Evolutionary conservation across 2,888 invertebrate species (phyloP).

Genomic region (Tiliacea citrago): DNA sequence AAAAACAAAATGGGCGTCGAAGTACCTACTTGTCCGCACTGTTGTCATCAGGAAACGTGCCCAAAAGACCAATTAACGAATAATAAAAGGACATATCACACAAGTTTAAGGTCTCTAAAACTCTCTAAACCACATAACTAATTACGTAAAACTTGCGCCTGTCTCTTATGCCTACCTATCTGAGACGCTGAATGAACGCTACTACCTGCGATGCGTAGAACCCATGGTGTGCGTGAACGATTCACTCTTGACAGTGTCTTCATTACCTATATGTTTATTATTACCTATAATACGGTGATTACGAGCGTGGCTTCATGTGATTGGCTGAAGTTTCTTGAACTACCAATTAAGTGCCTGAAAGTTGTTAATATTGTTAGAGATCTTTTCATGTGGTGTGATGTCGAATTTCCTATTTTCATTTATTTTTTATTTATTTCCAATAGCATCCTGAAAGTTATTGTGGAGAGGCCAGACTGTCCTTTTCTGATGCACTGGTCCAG

Average conservation of each 20-base stretch:
- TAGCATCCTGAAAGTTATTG: no score
- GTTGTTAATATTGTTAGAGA: neutral
- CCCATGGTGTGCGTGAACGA: neutral
- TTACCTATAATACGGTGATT: constrained; percentile 10
- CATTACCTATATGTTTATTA: neutral
- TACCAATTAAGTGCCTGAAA: neutral
- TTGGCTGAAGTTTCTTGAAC: constrained; percentile 47
- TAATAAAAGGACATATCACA: no score
- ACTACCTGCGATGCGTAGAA: neutral
- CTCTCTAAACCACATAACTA: no score
- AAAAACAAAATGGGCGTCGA: no score
- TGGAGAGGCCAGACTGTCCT: no score
- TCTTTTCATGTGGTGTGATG: neutral
- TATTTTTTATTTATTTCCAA: no score
- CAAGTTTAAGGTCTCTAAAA: neutral
- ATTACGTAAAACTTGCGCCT: neutral
- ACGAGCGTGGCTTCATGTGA: constrained; percentile 49
- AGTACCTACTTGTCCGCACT: no score
- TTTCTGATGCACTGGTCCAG: no score
- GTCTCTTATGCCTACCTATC: neutral
- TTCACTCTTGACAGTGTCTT: constrained; percentile 12
- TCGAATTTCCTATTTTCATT: neutral
- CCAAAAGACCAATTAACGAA: no score
- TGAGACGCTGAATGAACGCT: neutral
- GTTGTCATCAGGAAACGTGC: no score